Evolutionary conservation across 2,797 vertebrate species (phyloP).

Genomic region (Pseudochirops corinnae): DNA sequence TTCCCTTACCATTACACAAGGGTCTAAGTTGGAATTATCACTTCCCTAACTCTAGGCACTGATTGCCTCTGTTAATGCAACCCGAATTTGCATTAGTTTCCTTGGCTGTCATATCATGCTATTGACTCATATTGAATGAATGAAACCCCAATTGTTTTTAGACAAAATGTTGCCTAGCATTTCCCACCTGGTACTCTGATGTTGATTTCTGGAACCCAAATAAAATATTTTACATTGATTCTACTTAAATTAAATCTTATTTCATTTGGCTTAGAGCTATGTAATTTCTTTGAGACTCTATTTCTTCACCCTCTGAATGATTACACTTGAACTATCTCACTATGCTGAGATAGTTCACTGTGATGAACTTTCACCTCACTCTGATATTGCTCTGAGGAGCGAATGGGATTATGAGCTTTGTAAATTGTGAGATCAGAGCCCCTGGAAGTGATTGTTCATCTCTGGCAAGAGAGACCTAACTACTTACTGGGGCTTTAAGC

Average conservation of each 20-base stretch:
- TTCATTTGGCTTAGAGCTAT: not conserved
- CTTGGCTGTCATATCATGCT: not conserved
- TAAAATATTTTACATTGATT: not conserved
- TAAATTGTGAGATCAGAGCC: not conserved
- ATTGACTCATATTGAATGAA: not conserved
- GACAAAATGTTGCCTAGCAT: not conserved
- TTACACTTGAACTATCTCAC: not conserved
- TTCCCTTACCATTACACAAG: not conserved
- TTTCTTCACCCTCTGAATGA: not conserved
- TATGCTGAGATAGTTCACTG: not conserved
- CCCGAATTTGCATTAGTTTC: not conserved
- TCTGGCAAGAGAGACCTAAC: not conserved
- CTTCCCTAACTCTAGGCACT: not conserved
- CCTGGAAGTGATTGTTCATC: not conserved
- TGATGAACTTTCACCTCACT: not conserved
- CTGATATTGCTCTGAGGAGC: not conserved
- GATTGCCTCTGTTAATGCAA: not conserved
- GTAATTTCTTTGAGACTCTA: not conserved
- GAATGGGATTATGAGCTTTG: not conserved
- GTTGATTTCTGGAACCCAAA: not conserved
- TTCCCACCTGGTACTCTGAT: not conserved
- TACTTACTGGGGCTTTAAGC: not conserved
- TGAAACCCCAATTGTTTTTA: not conserved
- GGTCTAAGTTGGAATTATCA: not conserved
- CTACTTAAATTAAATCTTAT: not conserved